These are phyloP conservation scores for Maconellicoccus hirsutus DNA, from an alignment of 1,140 invertebrate genomes.

Conservation along the genomic window DNA sequence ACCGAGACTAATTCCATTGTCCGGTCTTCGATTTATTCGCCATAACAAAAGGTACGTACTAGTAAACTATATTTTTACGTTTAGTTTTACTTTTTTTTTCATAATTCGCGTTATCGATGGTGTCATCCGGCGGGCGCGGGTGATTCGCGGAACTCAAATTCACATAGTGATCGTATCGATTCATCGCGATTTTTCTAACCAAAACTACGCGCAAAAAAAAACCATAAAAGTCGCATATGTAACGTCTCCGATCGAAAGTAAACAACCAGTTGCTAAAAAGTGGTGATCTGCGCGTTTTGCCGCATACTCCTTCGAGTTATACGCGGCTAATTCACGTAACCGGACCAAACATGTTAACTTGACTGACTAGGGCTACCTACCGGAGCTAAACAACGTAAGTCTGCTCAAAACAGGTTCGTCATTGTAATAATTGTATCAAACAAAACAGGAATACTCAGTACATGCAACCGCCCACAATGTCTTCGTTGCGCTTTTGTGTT, in stretches of 20 bases:
- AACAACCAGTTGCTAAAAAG: background rate
- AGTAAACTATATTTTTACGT: background rate
- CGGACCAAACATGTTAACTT: slow-evolving; percentile 20
- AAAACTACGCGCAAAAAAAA: too few relatives aligned
- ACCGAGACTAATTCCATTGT: slow-evolving; percentile 10
- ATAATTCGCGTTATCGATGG: too few relatives aligned
- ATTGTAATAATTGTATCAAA: slow-evolving; percentile 23
- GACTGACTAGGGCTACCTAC: slow-evolving; percentile 17
- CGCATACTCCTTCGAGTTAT: background rate
- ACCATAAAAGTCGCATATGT: too few relatives aligned
- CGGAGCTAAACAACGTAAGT: slow-evolving; percentile 2
- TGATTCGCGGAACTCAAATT: too few relatives aligned
- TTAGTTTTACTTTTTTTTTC: too few relatives aligned
- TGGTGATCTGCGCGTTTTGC: background rate
- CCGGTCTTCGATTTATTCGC: background rate
- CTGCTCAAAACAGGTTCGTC: slow-evolving; percentile 19
- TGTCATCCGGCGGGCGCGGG: too few relatives aligned
- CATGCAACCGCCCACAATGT: slow-evolving; percentile 8
- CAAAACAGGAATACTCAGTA: slow-evolving; percentile 18
- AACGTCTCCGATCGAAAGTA: background rate
- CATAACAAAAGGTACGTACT: slow-evolving; percentile 16
- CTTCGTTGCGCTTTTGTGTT: background rate
- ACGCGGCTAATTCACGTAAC: background rate
- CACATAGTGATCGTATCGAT: too few relatives aligned
- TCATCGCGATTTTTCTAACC: too few relatives aligned